Evolutionary conservation across 2,888 invertebrate species (phyloP), one percentile per base, ranked within the genome.

Genomic region (Microdon myrmicae): DNA sequence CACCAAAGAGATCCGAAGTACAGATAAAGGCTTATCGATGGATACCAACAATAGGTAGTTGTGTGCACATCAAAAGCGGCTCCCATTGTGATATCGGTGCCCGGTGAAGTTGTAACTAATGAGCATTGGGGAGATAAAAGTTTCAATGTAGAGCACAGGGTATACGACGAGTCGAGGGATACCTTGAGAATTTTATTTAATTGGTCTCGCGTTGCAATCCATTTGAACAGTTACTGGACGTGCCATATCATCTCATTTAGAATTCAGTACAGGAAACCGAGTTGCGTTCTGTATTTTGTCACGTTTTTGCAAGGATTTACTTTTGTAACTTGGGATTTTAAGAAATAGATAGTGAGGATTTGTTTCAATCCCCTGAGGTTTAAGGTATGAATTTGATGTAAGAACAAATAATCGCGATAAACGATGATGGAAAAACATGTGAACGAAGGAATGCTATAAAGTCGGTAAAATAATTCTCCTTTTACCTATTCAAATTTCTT

Each of bases 51-150:
- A 64, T 64, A 58, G 64, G 51, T 37, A 45, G 56, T 51, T 51
- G 34, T 49, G 64, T 64, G 41, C 31, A 64, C 64, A 53, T 64
- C 64, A 64, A 64, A 64, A 56, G 64, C 64, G 64, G 64, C 64
- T 64, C 47, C 35, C 51, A 48, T 41, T 32, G 13, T 35, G 31
- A 37, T 37, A 38, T 44, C 22, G 26, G 10, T 3, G 32, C n/a
- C n/a, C 19, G 13, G 29, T 20, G 26, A 19, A 51, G 41, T 31
- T 44, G 28, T n/a, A 25, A 7, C 38, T 39, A 17, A 10, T 29
- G 5, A n/a, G 9, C 25, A 2, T 9, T 7, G 19, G 12, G 9
- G 17, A 43, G 54, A 60, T 60, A 54, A 60, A 32, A 60, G 39
- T 54, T 39, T 44, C 32, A 10, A 28, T 39, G 47, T 35, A 14